Conservation (phyloP, 1,140 invertebrate species). For the Bathynomus jamesi region DNA sequence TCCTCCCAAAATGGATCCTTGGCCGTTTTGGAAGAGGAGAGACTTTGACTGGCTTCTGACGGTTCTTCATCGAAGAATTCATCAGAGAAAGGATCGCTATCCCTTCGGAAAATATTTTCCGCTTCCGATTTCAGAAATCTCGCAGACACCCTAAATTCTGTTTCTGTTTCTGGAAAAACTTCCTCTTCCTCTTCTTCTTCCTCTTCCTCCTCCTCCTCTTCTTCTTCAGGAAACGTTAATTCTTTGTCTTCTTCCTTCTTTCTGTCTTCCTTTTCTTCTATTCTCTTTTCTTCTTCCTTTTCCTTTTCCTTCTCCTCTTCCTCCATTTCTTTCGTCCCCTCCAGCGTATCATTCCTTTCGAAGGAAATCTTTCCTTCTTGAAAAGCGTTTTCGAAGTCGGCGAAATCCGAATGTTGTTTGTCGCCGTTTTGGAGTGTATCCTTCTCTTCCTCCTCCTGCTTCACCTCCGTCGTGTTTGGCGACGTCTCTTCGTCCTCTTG, state of each 20-base stretch:
- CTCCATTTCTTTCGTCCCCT: neutral
- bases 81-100: constrained; percentile 74
- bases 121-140: constrained; percentile 51
- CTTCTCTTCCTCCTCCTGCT: neutral
- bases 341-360: too few relatives aligned
- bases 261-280: too few relatives aligned
- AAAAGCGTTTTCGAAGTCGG: constrained; percentile 34
- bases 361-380: too few relatives aligned
- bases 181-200: constrained; percentile 9
- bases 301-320: neutral
- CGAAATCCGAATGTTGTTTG: constrained; percentile 7
- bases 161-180: constrained; percentile 30
- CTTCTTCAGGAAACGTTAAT: constrained; percentile 1
- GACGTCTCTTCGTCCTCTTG: too few relatives aligned
- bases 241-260: neutral
- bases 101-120: constrained; percentile 71
- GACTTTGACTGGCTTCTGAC: neutral
- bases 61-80: constrained; percentile 57
- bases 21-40: neutral
- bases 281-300: neutral
- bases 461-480: neutral
- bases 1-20: neutral
- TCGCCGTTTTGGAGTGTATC: neutral
- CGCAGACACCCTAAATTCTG: constrained; percentile 30
- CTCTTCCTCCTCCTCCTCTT: neutral